Conservation (phyloP, 30 jellyfish, hydroid and myxozoan species). For the Cassiopea andromeda region DNA sequence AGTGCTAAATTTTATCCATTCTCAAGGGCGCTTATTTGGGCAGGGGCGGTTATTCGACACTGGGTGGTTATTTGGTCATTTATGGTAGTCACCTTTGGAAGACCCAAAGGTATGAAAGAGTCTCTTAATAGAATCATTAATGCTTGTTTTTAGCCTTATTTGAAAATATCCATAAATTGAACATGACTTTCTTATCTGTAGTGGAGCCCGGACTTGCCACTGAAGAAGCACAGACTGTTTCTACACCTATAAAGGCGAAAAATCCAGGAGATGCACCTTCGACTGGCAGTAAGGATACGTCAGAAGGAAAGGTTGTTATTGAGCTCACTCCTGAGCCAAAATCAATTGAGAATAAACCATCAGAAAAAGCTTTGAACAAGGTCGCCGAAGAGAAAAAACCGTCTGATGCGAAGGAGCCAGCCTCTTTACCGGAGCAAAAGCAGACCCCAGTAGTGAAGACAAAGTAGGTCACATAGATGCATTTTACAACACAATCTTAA, state of each 20-base stretch:
- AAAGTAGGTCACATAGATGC: background rate
- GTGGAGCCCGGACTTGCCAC: background rate
- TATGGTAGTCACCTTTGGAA: no score
- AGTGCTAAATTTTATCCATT: no score
- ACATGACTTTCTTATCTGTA: background rate
- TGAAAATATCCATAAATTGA: no score
- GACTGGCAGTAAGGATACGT: slow-evolving; percentile 8
- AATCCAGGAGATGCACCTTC: slow-evolving; percentile 2
- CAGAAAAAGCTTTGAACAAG: slow-evolving; percentile 4
- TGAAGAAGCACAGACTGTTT: background rate
- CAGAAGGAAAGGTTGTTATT: slow-evolving; percentile 15
- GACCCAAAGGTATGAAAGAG: no score
- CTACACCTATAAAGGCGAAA: background rate
- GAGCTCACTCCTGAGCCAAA: slow-evolving; percentile 54
- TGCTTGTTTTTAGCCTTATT: no score
- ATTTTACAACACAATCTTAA: no score
- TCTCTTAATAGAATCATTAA: no score
- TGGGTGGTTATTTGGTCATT: no score
- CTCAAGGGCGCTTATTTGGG: no score
- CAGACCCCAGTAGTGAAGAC: background rate
- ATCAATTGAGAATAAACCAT: slow-evolving; percentile 6
- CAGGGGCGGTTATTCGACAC: no score
- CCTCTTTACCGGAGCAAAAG: background rate
- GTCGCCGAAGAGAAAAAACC: slow-evolving; percentile 1
- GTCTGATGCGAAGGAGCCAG: background rate